Evolutionary conservation across 2,797 vertebrate genomes (phyloP).

Genomic region (Tapirus indicus): DNA sequence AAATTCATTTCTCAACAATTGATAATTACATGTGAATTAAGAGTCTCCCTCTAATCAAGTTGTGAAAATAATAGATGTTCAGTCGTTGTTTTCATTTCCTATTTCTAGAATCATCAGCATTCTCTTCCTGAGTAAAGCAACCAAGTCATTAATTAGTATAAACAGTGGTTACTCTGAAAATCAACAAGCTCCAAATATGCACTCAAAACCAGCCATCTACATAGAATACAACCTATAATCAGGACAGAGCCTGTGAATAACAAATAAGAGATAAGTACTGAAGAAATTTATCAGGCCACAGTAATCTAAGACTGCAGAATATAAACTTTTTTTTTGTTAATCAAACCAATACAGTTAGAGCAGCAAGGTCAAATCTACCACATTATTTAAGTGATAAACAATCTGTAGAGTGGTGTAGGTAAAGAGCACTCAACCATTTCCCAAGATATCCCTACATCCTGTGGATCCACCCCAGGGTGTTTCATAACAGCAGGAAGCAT

Average conservation of each 20-base stretch:
- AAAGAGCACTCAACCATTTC: constrained; percentile 3
- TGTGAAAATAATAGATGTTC: constrained; percentile 2
- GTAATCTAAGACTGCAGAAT: neutral
- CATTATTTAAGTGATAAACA: constrained; percentile 57
- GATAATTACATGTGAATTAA: constrained; percentile 36
- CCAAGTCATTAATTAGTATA: constrained; percentile 59
- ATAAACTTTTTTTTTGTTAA: neutral
- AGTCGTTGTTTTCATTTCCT: neutral
- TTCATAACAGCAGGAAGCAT: constrained; percentile 1
- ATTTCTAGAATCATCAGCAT: neutral
- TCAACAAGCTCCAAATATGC: neutral
- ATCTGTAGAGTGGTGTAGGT: neutral
- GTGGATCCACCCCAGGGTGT: neutral
- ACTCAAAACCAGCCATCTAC: neutral
- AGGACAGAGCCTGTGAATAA: neutral
- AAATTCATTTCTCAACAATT: neutral
- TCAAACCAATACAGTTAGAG: neutral
- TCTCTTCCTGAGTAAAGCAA: constrained; percentile 34
- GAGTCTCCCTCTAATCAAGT: neutral
- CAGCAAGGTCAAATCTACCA: neutral
- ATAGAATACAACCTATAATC: neutral
- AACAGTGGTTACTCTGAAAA: neutral
- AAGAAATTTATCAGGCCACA: neutral
- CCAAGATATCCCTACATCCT: neutral
- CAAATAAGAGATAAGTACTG: neutral